Conservation (phyloP, 2,888 invertebrate species). For the Drosophila quinaria region DNA sequence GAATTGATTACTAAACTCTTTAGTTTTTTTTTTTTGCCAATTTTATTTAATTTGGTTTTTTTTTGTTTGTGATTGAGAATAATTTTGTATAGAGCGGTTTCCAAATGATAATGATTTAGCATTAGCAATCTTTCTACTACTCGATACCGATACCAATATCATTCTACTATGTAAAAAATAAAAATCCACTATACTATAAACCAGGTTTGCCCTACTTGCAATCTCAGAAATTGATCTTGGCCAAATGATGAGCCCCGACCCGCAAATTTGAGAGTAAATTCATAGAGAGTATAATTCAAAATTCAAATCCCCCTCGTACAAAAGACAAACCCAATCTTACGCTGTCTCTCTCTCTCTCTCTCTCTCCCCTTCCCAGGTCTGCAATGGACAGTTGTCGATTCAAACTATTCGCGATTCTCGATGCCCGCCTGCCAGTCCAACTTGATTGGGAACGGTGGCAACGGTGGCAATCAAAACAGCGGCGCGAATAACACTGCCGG, state of each 20-base stretch:
- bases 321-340: conserved; percentile 80
- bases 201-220: conserved; percentile 47
- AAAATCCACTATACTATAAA: conserved; percentile 29
- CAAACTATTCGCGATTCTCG: conserved; percentile 91
- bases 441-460: conserved; percentile 84
- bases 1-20: conserved; percentile 58
- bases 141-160: conserved; percentile 58
- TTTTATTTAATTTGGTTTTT: conserved; percentile 20
- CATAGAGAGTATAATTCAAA: conserved; percentile 61
- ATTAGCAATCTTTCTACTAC: conserved; percentile 78
- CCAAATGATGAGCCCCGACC: conserved; percentile 41
- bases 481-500: conserved; percentile 78
- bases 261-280: conserved; percentile 57
- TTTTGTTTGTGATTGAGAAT: conserved; percentile 40
- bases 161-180: conserved; percentile 36
- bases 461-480: conserved; percentile 82
- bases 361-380: conserved; percentile 90
- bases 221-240: conserved; percentile 38
- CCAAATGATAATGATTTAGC: conserved; percentile 76
- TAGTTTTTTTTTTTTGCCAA: conserved; percentile 46
- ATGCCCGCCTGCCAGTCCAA: conserved; percentile 89
- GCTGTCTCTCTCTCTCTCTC: conserved; percentile 82
- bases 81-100: conserved; percentile 53
- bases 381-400: conserved; percentile 94
- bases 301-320: conserved; percentile 48